Evolutionary conservation across 2,113 vertebrate species (phyloP).

Genomic region (human): DNA sequence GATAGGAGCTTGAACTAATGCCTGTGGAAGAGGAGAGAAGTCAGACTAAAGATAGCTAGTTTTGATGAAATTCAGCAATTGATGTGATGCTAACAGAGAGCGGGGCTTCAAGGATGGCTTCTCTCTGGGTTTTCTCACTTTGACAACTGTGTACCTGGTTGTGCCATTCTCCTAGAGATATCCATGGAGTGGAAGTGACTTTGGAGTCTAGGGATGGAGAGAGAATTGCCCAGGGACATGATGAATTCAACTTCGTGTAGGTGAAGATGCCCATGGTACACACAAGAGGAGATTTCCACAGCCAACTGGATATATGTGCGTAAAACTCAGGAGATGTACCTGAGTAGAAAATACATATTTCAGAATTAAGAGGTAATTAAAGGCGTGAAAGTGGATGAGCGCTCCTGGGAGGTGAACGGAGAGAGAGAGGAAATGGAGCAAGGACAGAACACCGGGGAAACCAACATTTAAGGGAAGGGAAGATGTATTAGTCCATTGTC

Average conservation of each 20-base stretch:
- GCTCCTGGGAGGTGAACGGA: not conserved
- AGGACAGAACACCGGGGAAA: not conserved
- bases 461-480: not conserved
- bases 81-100: not conserved
- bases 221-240: not conserved
- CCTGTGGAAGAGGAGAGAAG: not conserved
- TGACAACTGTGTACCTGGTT: not conserved
- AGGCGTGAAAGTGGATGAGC: not conserved
- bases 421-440: not conserved
- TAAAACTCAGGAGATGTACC: not conserved
- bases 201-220: not conserved
- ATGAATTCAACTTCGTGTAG: not conserved
- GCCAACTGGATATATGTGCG: not conserved
- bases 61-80: not conserved
- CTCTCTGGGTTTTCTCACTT: not conserved
- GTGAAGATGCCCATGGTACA: not conserved
- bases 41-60: not conserved
- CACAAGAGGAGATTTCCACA: not conserved
- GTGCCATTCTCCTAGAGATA: not conserved
- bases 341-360: not conserved
- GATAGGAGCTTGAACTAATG: not conserved
- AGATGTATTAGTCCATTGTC: not conserved
- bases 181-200: not conserved
- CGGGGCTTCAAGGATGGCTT: not conserved
- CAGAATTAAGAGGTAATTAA: not conserved